Evolutionary conservation across 2,797 vertebrate species (phyloP).

Genomic region (Chloroceryle inda): DNA sequence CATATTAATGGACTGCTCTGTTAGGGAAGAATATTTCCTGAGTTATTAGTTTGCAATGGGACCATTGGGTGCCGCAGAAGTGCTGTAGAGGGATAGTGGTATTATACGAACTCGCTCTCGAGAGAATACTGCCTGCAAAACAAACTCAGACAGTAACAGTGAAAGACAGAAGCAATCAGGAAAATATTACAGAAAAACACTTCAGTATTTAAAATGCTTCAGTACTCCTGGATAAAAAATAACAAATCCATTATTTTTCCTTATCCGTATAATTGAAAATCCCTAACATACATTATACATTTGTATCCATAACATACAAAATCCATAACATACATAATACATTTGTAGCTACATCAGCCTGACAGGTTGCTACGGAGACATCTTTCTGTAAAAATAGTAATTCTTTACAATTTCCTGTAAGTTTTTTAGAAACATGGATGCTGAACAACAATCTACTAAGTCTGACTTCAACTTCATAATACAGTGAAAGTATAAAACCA

Average conservation of each 20-base stretch:
- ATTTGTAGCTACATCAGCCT: not conserved
- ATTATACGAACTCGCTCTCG: not conserved
- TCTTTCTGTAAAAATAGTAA: not conserved
- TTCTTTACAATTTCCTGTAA: not conserved
- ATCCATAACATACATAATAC: too few species aligned
- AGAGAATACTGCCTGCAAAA: not conserved
- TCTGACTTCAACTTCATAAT: not conserved
- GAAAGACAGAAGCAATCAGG: not conserved
- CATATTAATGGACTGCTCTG: not conserved
- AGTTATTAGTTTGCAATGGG: not conserved
- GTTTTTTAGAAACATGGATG: not conserved
- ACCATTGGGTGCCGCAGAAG: not conserved
- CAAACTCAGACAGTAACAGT: not conserved
- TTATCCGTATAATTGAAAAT: not conserved
- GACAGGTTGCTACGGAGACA: fast-evolving
- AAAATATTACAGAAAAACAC: not conserved
- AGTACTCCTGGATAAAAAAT: not conserved
- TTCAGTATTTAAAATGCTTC: not conserved
- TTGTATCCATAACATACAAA: too few species aligned
- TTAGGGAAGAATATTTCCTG: not conserved
- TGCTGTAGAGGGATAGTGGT: not conserved
- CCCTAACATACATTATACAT: too few species aligned
- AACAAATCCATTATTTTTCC: not conserved
- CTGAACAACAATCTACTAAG: not conserved
- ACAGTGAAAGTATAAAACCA: not conserved